phyloP scores from a whole-genome alignment of 1,140 invertebrate genomes.

The Holcopasites calliopsidis region DNA sequence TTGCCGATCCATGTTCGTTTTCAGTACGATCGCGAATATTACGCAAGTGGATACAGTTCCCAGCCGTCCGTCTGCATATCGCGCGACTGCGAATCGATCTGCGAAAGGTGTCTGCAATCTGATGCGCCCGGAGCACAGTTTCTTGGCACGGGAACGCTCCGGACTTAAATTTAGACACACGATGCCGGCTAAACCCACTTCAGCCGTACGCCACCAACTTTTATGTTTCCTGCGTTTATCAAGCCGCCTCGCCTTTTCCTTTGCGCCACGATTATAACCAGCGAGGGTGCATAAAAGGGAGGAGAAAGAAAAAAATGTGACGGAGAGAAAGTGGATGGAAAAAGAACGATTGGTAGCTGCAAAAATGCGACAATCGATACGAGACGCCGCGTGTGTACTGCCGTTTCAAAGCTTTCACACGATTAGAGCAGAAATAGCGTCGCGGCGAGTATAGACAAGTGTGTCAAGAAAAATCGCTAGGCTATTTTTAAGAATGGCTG shows the following conservation, averaged over 20 bases:
- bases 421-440: conserved; percentile 17
- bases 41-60: background rate
- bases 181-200: conserved; percentile 37
- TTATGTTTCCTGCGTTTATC: conserved; percentile 29
- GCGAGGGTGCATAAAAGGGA: no score
- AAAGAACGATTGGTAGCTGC: background rate
- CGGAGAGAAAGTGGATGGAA: no score
- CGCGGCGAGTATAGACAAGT: conserved; percentile 9
- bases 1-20: no score
- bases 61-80: background rate
- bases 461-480: conserved; percentile 12
- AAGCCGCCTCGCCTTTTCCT: background rate
- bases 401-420: background rate
- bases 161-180: conserved; percentile 38
- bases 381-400: background rate
- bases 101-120: conserved; percentile 30
- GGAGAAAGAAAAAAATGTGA: background rate
- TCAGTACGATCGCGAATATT: no score
- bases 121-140: conserved; percentile 17
- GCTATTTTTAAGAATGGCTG: background rate
- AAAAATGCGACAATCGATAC: conserved; percentile 17
- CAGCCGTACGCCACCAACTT: conserved; percentile 29
- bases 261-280: conserved; percentile 2
- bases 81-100: conserved; percentile 27
- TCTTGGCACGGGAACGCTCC: conserved; percentile 31